Conservation (phyloP, 2,113 vertebrate species). For the Ranitomeya imitator region DNA sequence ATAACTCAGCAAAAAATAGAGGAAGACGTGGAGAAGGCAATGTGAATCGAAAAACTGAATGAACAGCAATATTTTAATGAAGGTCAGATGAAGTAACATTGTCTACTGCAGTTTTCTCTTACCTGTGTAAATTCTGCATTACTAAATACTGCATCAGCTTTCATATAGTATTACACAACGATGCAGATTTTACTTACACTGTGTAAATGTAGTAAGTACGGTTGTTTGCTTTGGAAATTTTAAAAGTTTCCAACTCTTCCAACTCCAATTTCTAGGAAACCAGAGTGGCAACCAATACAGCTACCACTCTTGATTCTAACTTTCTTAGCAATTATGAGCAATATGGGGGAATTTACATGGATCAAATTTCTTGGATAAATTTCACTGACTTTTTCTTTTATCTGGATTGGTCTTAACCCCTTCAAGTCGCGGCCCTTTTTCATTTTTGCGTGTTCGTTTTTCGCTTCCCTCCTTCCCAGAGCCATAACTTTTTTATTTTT, state of each 20-base stretch:
- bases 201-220: background rate
- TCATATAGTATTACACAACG: constrained; percentile 7
- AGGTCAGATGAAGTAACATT: constrained; percentile 15
- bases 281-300: background rate
- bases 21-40: constrained; percentile 1
- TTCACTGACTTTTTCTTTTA: too few species aligned
- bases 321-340: too few species aligned
- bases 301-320: too few species aligned
- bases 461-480: too few species aligned
- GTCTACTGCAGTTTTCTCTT: constrained; percentile 6
- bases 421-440: too few species aligned
- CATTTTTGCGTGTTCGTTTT: too few species aligned
- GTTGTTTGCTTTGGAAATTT: background rate
- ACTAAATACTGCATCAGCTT: constrained; percentile 7
- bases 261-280: background rate
- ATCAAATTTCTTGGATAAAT: too few species aligned
- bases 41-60: constrained; percentile 28
- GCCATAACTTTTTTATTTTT: too few species aligned
- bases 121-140: background rate
- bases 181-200: background rate
- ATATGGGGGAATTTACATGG: too few species aligned
- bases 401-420: too few species aligned
- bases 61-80: constrained; percentile 50
- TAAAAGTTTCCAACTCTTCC: background rate
- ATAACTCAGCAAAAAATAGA: constrained; percentile 13